A percentile compares a stretch with the other conserved stretches of the same genome.
Conservation (phyloP, 2,113 vertebrate species). For the Nesogale talazaci region DNA sequence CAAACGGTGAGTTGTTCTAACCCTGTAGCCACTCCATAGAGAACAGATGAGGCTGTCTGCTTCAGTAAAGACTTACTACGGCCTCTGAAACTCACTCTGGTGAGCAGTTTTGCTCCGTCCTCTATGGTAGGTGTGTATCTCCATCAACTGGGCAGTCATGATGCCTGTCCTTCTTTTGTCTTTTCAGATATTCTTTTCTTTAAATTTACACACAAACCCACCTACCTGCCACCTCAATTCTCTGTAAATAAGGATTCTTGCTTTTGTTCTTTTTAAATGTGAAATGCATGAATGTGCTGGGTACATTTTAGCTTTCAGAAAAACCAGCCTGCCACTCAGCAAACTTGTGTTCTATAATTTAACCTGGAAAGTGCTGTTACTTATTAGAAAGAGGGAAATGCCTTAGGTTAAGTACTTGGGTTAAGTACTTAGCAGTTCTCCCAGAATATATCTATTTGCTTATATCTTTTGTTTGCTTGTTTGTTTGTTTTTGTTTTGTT, state of each 20-base stretch:
- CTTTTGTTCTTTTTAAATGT: not conserved
- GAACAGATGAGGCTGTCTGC: too few relatives aligned
- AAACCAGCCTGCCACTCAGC: too few relatives aligned
- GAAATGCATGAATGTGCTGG: not conserved
- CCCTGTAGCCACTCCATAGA: too few relatives aligned
- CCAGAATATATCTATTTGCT: not conserved
- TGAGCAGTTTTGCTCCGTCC: too few relatives aligned
- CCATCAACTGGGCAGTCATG: not conserved
- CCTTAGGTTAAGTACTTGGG: too few relatives aligned
- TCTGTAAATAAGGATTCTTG: not conserved
- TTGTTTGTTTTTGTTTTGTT: too few relatives aligned
- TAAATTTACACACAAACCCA: not conserved
- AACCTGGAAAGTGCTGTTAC: not conserved
- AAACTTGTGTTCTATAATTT: not conserved
- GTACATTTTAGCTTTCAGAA: not conserved
- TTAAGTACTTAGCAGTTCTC: not conserved
- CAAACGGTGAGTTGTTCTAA: too few relatives aligned
- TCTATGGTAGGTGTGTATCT: too few relatives aligned
- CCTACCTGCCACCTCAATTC: not conserved
- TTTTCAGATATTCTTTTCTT: not conserved
- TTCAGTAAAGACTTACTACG: too few relatives aligned
- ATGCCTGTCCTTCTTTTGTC: not conserved
- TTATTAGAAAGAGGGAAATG: not conserved
- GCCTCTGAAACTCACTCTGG: too few relatives aligned
- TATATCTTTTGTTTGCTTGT: too few relatives aligned